phyloP scores from a whole-genome alignment of 2,888 invertebrate genomes.

The Phrixothrix hirtus region DNA sequence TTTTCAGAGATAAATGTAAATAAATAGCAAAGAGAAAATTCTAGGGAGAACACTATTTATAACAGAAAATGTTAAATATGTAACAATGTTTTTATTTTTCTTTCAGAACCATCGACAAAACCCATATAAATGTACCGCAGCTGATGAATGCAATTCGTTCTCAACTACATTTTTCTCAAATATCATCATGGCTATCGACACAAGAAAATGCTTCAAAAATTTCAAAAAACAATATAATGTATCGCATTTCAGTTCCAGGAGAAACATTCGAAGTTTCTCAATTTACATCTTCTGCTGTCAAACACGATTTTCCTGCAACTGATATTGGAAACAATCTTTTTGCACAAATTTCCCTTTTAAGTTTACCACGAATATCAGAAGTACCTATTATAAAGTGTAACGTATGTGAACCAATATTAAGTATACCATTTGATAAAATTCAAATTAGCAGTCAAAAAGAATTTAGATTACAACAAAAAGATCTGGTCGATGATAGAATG shows the following conservation, averaged over 20 bases:
- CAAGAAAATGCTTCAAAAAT: constrained; percentile 49
- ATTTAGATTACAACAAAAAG: constrained; percentile 26
- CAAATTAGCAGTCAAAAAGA: constrained; percentile 31
- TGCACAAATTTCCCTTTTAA: constrained; percentile 66
- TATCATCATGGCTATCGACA: constrained; percentile 85
- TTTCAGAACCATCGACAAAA: constrained; percentile 57
- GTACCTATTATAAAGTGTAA: constrained; percentile 67
- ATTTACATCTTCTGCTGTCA: constrained; percentile 62
- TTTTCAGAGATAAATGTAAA: too few species aligned
- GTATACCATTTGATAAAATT: constrained; percentile 34
- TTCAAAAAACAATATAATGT: constrained; percentile 60
- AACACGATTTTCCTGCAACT: constrained; percentile 74
- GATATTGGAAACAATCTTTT: constrained; percentile 66
- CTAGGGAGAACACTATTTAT: too few species aligned
- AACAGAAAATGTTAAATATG: too few species aligned
- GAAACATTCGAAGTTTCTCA: constrained; percentile 62
- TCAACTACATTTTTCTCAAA: constrained; percentile 94
- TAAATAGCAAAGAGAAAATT: too few species aligned
- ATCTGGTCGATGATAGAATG: constrained; percentile 71
- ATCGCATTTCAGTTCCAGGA: constrained; percentile 70
- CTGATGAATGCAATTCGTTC: constrained; percentile 91
- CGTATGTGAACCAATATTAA: constrained; percentile 42
- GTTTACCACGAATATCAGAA: constrained; percentile 74
- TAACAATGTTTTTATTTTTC: constrained; percentile 1
- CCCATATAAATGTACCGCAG: constrained; percentile 66